Conservation (phyloP, 2,888 invertebrate genomes). For the Cryptophagus acutangulus region DNA sequence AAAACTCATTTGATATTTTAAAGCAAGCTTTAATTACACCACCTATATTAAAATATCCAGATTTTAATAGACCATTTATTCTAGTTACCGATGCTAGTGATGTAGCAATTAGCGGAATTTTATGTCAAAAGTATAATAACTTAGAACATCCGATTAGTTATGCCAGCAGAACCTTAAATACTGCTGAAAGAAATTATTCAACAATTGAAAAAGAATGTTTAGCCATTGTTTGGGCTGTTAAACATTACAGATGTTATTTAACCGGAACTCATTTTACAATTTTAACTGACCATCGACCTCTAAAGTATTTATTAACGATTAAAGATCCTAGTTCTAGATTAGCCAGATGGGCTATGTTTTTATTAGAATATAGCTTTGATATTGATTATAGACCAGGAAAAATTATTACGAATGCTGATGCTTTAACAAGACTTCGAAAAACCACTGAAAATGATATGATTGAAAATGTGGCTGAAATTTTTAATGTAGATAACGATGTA, state of each 20-base stretch:
- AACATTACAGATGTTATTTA: constrained; percentile 10
- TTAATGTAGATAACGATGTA: constrained; percentile 5
- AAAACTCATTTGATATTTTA: constrained; percentile 12
- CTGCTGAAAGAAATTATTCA: constrained; percentile 15
- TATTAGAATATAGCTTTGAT: constrained; percentile 11
- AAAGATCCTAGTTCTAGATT: constrained; percentile 14
- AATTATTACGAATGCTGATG: constrained; percentile 10
- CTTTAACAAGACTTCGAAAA: constrained; percentile 11
- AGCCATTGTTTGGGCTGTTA: constrained; percentile 10
- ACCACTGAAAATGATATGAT: neutral
- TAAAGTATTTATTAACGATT: constrained; percentile 13
- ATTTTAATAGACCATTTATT: constrained; percentile 13
- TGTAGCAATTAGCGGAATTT: constrained; percentile 1
- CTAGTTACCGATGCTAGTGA: constrained; percentile 12
- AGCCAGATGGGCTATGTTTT: constrained; percentile 10
- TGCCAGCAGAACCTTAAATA: constrained; percentile 12
- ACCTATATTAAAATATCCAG: constrained; percentile 14
- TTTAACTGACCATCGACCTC: constrained; percentile 11
- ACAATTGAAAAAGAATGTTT: constrained; percentile 15
- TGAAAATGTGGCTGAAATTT: constrained; percentile 2
- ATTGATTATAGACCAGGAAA: constrained; percentile 11
- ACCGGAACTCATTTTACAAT: constrained; percentile 12
- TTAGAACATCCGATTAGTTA: constrained; percentile 4
- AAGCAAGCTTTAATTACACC: constrained; percentile 11
- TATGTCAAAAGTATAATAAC: neutral